Evolutionary conservation across 2,797 vertebrate species (phyloP).

Genomic region (Hypotaenidia philippensis): DNA sequence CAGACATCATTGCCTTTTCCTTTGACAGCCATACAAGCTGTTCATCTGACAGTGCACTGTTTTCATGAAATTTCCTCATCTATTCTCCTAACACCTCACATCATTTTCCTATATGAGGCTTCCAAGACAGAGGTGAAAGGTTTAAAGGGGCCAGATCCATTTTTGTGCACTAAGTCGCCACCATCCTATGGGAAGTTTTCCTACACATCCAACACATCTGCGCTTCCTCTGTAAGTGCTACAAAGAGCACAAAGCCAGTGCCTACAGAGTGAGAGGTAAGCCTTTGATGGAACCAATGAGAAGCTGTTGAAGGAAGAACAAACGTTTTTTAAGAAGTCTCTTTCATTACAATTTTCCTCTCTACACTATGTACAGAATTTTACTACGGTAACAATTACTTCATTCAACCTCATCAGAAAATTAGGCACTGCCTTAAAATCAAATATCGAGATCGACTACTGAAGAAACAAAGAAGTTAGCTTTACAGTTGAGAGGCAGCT

Average conservation of each 20-base stretch:
- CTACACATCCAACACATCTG: background rate
- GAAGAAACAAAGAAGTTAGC: background rate
- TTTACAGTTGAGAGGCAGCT: background rate
- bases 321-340: background rate
- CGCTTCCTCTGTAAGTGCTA: background rate
- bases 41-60: background rate
- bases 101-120: background rate
- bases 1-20: background rate
- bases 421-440: background rate
- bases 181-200: background rate
- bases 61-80: background rate
- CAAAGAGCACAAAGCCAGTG: background rate
- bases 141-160: background rate
- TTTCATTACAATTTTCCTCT: background rate
- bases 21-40: background rate
- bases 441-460: background rate
- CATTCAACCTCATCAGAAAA: background rate
- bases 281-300: background rate
- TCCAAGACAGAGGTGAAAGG: background rate
- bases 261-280: background rate
- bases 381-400: background rate
- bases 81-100: background rate
- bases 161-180: background rate
- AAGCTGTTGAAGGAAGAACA: background rate
- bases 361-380: background rate